Evolutionary conservation across 2,888 invertebrate genomes (phyloP).

Genomic region (Tridacna gigas): DNA sequence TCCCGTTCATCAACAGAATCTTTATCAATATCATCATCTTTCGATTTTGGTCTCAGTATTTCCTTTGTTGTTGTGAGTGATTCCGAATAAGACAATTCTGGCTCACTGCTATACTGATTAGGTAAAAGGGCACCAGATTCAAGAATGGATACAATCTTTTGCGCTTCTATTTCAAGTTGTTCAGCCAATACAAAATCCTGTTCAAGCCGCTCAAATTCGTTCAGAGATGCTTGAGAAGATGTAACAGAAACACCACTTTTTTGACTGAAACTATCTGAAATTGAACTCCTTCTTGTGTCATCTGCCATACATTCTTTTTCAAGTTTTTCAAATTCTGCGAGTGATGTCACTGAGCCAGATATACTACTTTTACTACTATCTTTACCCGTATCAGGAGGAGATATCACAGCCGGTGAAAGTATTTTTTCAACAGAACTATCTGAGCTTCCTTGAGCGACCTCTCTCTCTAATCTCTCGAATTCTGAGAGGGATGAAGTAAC

Average conservation of each 20-base stretch:
- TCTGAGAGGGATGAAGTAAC: slow-evolving; percentile 95
- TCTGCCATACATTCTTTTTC: slow-evolving; percentile 89
- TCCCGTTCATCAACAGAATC: slow-evolving; percentile 78
- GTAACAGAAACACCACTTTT: slow-evolving; percentile 79
- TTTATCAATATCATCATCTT: slow-evolving; percentile 71
- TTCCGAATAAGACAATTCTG: slow-evolving; percentile 58
- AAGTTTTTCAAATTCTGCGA: slow-evolving; percentile 96
- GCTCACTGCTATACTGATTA: slow-evolving; percentile 64
- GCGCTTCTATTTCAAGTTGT: slow-evolving; percentile 83
- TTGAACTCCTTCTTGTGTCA: slow-evolving; percentile 71
- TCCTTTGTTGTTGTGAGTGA: slow-evolving; percentile 57
- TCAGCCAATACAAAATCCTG: slow-evolving; percentile 78
- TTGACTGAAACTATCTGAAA: slow-evolving; percentile 83
- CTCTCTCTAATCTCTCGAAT: slow-evolving; percentile 95
- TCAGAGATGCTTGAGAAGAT: slow-evolving; percentile 82
- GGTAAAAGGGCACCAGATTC: slow-evolving; percentile 81
- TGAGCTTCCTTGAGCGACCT: slow-evolving; percentile 86
- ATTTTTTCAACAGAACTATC: slow-evolving; percentile 90
- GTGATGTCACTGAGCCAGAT: slow-evolving; percentile 86
- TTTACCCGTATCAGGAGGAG: slow-evolving; percentile 58
- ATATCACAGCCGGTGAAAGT: slow-evolving; percentile 73
- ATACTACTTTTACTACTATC: slow-evolving; percentile 74
- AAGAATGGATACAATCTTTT: slow-evolving; percentile 83
- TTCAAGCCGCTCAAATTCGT: slow-evolving; percentile 84
- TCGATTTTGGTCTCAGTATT: slow-evolving; percentile 50